A percentile compares a stretch with the other conserved stretches of the same genome.
These are phyloP conservation scores for Macrotis lagotis DNA, from an alignment of 2,113 vertebrate species.

Conservation along the genomic window DNA sequence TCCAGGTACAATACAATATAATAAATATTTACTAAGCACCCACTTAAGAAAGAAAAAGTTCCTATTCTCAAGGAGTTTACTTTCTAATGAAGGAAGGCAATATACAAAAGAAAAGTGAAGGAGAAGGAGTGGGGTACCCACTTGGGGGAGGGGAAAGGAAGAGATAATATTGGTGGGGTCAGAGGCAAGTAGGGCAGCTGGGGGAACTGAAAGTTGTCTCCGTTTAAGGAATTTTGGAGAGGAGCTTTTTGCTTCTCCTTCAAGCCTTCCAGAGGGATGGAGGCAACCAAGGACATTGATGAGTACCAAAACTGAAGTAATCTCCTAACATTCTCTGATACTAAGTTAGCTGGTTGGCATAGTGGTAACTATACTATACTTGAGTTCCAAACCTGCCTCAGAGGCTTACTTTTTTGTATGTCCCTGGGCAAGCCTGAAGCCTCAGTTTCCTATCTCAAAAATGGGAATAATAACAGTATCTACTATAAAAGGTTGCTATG, in stretches of 20 bases:
- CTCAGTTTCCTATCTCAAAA: not conserved
- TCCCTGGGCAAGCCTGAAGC: not conserved
- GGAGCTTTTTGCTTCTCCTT: not conserved
- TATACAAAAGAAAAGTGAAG: not conserved
- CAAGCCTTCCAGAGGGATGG: not conserved
- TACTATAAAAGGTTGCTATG: not conserved
- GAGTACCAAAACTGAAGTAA: not conserved
- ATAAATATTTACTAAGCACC: too few species aligned
- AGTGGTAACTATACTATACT: not conserved
- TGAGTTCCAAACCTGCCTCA: too few species aligned
- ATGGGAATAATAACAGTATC: not conserved
- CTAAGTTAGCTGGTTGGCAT: not conserved
- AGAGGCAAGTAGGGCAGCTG: not conserved
- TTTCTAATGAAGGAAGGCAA: not conserved
- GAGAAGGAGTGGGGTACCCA: too few species aligned
- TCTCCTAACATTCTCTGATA: not conserved
- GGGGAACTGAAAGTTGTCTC: not conserved
- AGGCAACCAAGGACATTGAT: not conserved
- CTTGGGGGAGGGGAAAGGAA: too few species aligned
- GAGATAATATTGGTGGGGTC: not conserved
- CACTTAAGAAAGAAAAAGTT: too few species aligned
- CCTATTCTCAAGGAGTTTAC: too few species aligned
- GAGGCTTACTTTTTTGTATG: not conserved
- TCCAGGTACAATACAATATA: not conserved
- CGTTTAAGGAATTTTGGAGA: not conserved